Evolutionary conservation across 1,140 invertebrate genomes (phyloP), one percentile per base, ranked within the genome.

Genomic region (Drosophila neocordata): DNA sequence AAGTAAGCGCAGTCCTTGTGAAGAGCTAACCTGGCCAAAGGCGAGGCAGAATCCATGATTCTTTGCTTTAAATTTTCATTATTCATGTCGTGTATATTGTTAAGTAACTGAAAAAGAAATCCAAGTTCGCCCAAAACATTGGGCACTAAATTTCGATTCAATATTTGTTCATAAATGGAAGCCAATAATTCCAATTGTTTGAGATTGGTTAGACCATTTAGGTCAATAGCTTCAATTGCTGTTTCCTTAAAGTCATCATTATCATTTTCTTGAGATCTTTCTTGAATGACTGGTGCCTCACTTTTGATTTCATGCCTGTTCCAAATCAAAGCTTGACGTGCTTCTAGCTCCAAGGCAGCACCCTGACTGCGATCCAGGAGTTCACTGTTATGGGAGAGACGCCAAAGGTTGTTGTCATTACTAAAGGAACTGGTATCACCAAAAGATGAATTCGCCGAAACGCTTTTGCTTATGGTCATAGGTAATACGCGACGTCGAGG

Each of bases 61-160:
- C 15, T 9, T 15, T 51, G 1, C 4, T 11, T 18, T 6, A 48
- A 2, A 2, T 22, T 15, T 13, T 73, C 15, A 0, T 27, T 44
- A 55, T 24, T 34, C 13, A 38, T 22, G 9, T 56, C 64, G 12
- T 63, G 59, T 56, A 77, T 57, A 55, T 91, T 92, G 4, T 48
- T 48, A 1, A 92, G 61, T 34, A 92, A 51, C 35, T 91, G 90
- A 8, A 92, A 12, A 6, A 77, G 57, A 51, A 73, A 92, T 8
- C 90, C 72, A 0, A 92, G 58, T 55, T 92, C 91, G 20, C 70
- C 84, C 0, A 92, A 61, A 11, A 92, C 70, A 74, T 92, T 92
- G 7, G 87, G 80, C 20, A 82, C 74, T 7, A 91, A 41, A 75
- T 92, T 90, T 0, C 80, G 52, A 37, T 92, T 87, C 13, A 92